Evolutionary conservation across 2,888 invertebrate species (phyloP).

Genomic region (Trichogramma evanescens): DNA sequence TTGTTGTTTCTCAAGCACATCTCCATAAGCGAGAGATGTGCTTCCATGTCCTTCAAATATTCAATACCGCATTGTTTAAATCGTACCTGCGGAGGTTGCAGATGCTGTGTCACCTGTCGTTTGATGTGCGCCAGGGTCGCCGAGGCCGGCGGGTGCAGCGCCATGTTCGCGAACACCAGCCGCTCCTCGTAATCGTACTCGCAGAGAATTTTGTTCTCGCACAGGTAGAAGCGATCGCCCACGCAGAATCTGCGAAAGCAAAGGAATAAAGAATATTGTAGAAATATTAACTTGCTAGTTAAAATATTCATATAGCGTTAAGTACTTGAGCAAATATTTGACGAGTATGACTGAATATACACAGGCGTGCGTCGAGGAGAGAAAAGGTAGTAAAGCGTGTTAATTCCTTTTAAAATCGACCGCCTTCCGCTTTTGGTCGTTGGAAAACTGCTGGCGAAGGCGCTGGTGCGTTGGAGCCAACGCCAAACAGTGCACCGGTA

Average conservation of each 20-base stretch:
- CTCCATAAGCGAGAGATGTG: neutral
- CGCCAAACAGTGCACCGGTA: no score
- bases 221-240: constrained; percentile 86
- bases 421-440: constrained; percentile 31
- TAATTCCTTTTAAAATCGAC: constrained; percentile 38
- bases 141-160: constrained; percentile 61
- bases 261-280: neutral
- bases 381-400: constrained; percentile 34
- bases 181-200: constrained; percentile 91
- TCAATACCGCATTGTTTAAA: constrained; percentile 23
- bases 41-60: constrained; percentile 3
- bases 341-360: neutral
- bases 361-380: constrained; percentile 18
- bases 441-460: no score
- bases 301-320: no score
- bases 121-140: constrained; percentile 80
- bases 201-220: constrained; percentile 90
- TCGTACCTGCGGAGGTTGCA: constrained; percentile 47
- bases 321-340: neutral
- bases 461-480: no score
- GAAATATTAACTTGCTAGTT: no score
- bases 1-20: neutral
- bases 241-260: constrained; percentile 74
- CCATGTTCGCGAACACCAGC: constrained; percentile 83
- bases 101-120: constrained; percentile 67